Percentiles rank a stretch among this genome's conserved stretches.
Evolutionary conservation across 53 echinoderm and acorn worm genomes (phyloP).

Genomic region (Luidia sarsii): DNA sequence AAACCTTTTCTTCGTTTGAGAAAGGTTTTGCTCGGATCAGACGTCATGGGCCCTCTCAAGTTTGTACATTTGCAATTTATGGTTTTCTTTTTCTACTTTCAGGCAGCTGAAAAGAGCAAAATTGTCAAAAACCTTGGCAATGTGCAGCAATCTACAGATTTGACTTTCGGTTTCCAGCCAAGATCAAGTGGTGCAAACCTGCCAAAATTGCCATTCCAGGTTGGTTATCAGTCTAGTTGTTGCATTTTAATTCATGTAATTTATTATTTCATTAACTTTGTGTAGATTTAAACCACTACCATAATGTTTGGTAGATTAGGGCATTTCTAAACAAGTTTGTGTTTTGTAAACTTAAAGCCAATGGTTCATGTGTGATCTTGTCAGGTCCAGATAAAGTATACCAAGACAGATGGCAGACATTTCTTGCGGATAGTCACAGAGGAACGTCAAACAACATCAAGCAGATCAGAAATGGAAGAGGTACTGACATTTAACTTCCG

Average conservation of each 20-base stretch:
- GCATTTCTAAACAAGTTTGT: neutral
- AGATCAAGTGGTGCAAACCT: constrained; percentile 29
- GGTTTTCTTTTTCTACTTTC: neutral
- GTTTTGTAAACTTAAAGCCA: neutral
- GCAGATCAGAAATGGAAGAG: constrained; percentile 80
- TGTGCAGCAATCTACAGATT: constrained; percentile 67
- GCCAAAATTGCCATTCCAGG: constrained; percentile 79
- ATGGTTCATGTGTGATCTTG: neutral
- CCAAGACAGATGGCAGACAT: constrained; percentile 80
- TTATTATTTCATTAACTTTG: too few species aligned
- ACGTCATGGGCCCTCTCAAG: too few species aligned
- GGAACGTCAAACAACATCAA: constrained; percentile 68
- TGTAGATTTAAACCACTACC: too few species aligned
- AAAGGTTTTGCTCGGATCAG: too few species aligned
- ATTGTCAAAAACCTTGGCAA: constrained; percentile 70
- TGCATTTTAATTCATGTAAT: too few species aligned
- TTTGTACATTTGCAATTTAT: too few species aligned
- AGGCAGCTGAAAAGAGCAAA: constrained; percentile 45
- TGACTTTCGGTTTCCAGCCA: constrained; percentile 84
- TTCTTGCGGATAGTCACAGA: constrained; percentile 81
- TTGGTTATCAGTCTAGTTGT: constrained; percentile 33
- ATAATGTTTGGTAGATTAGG: too few species aligned
- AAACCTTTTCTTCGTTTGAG: too few species aligned
- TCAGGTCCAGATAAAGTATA: constrained; percentile 92
- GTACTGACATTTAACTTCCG: constrained; percentile 22